These are phyloP conservation scores for Cantharis rufa DNA, from an alignment of 2,888 invertebrate species.

Conservation along the genomic window DNA sequence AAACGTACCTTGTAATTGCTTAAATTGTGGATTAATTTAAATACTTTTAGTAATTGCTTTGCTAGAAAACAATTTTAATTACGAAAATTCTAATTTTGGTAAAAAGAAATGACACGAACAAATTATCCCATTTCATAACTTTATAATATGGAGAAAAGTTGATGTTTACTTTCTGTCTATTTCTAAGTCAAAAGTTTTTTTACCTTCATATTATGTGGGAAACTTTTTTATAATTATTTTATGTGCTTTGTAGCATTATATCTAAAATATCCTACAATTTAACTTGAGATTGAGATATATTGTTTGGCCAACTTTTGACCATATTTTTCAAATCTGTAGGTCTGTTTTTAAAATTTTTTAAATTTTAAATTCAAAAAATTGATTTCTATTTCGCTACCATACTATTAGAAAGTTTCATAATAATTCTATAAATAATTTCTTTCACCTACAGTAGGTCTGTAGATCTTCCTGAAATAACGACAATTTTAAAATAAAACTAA, in stretches of 20 bases:
- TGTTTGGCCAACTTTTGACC: background rate
- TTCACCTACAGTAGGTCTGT: no score
- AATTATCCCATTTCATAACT: background rate
- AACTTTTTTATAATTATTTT: background rate
- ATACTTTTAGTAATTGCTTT: background rate
- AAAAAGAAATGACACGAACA: background rate
- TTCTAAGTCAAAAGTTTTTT: background rate
- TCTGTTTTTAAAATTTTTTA: no score
- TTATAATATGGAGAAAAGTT: background rate
- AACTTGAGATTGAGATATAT: no score
- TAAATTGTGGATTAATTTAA: conserved; percentile 1
- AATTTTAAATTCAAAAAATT: no score
- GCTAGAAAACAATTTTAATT: background rate
- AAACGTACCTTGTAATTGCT: background rate
- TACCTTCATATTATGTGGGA: background rate
- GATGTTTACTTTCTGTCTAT: background rate
- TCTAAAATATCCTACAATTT: no score
- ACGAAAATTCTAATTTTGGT: background rate
- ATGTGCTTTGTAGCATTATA: no score
- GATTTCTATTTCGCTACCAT: no score
- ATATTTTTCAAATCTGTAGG: no score
- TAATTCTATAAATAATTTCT: no score
- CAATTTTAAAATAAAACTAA: no score
- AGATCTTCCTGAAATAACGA: no score
- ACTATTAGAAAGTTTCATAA: no score